These are phyloP conservation scores for Andrena chrysosceles DNA, from an alignment of 2,888 invertebrate species.

Conservation along the genomic window DNA sequence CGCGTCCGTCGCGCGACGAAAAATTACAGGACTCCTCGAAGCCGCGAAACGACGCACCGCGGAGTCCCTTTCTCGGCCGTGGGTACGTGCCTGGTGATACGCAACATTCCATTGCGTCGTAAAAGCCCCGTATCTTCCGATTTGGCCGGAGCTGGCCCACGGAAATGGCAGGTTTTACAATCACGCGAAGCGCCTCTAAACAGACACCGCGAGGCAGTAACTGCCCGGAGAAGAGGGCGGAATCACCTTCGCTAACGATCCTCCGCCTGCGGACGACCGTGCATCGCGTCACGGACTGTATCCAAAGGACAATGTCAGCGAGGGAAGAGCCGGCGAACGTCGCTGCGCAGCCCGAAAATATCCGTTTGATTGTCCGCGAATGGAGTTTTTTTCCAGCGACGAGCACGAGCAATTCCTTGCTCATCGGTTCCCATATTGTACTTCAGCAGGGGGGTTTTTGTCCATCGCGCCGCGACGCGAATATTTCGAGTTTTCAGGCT, in stretches of 20 bases:
- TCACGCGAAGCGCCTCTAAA: constrained; percentile 51
- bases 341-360: not conserved
- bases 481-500: not conserved
- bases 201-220: constrained; percentile 24
- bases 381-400: not conserved
- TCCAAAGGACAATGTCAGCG: not conserved
- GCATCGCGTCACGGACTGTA: not conserved
- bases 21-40: constrained; percentile 38
- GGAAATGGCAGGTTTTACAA: constrained; percentile 68
- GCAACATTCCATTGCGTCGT: constrained; percentile 61
- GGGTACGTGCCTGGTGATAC: constrained; percentile 27
- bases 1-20: constrained; percentile 30
- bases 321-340: not conserved
- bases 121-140: constrained; percentile 70
- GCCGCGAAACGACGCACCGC: constrained; percentile 50
- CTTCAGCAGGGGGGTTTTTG: not conserved
- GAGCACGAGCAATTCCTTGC: constrained; percentile 1
- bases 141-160: constrained; percentile 48
- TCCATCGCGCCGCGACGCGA: not conserved
- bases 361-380: not conserved
- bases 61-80: constrained; percentile 16
- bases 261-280: not conserved
- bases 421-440: not conserved
- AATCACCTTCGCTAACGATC: constrained; percentile 25
- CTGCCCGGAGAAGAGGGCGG: constrained; percentile 9